Base-by-base conservation (phyloP, 2,113 vertebrate species). In the Coreoperca whiteheadi region DNA sequence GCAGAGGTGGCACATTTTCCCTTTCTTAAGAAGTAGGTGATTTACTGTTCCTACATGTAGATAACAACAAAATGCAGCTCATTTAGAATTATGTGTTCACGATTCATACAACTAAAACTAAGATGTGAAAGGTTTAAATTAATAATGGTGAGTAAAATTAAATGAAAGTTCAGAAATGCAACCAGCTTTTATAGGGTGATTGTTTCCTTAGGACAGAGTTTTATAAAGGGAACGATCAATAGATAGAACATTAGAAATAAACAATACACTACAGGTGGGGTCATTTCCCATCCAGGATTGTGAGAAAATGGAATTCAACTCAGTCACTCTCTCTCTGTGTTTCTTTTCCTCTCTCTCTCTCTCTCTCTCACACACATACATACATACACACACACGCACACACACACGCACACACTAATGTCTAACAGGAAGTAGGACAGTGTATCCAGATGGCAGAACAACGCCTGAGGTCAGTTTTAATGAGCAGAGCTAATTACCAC, bases 401-500 rank as follows among this genome's bases (percentile, higher is more conserved):
- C 59, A 68, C 73, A 70, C 37, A 68, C 41, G 51, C 30, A 61
- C 43, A 72, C 54, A 51, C 46, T 53, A 41, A 30, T 10, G 70
- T 84, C 53, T 39, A 76, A 69, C 82, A 88, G 82, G 84, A 90
- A 88, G 88, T 23, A 74, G 75, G 57, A 69, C 75, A 39, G 50
- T 79, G 65, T 43, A 61, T 86, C 90, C 88, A 93, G 88, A 93
- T 93, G 88, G 92, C 73, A 89, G 77, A 90, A 91, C 86, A 93
- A 90, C 88, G 87, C 89, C 87, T 70, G 71, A 39, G 86, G 82
- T 91, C 71, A 77, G 39, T 84, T 91, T 90, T 93, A 94, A 93
- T 91, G 87, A 92, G 86, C 66, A 66, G 51, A 78, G 76, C 87
- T 92, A 92, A 92, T 92, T 90, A 92, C 74, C 87, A 84, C 88